A percentile compares a stretch with the other conserved stretches of the same genome.
Conservation (phyloP, 2,797 vertebrate genomes). For the Molossus alvarezi region DNA sequence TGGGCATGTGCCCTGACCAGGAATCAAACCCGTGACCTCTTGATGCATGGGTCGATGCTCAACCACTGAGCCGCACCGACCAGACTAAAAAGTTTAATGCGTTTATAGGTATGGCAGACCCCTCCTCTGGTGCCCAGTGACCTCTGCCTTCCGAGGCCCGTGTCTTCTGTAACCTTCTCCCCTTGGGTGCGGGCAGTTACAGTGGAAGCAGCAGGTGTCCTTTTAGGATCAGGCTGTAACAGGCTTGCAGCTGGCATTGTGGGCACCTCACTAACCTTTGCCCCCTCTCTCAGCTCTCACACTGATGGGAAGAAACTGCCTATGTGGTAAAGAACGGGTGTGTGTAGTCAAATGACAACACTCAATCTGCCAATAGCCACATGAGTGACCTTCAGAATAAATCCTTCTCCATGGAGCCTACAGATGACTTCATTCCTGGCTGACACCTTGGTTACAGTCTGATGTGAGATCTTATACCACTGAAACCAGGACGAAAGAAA, state of each 20-base stretch:
- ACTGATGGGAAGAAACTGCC: neutral
- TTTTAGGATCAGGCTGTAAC: neutral
- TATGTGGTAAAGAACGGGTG: neutral
- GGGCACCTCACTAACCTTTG: neutral
- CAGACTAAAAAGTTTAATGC: neutral
- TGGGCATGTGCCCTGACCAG: too few species aligned
- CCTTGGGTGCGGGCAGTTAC: neutral
- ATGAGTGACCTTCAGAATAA: neutral
- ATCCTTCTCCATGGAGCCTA: neutral
- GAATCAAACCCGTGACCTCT: too few species aligned
- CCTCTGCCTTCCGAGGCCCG: neutral
- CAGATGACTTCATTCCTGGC: neutral
- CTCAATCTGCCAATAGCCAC: accelerated
- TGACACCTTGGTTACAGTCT: too few species aligned
- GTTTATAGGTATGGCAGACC: neutral
- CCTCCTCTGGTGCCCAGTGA: neutral
- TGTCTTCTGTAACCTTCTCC: neutral
- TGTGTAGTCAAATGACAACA: neutral
- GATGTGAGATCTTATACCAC: neutral
- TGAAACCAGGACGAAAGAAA: neutral
- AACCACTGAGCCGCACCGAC: too few species aligned
- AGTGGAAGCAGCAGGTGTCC: neutral
- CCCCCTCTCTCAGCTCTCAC: neutral
- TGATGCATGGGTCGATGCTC: too few species aligned
- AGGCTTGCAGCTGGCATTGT: neutral